Conservation (phyloP, 2,888 invertebrate genomes). For the Crossocerus cetratus region DNA sequence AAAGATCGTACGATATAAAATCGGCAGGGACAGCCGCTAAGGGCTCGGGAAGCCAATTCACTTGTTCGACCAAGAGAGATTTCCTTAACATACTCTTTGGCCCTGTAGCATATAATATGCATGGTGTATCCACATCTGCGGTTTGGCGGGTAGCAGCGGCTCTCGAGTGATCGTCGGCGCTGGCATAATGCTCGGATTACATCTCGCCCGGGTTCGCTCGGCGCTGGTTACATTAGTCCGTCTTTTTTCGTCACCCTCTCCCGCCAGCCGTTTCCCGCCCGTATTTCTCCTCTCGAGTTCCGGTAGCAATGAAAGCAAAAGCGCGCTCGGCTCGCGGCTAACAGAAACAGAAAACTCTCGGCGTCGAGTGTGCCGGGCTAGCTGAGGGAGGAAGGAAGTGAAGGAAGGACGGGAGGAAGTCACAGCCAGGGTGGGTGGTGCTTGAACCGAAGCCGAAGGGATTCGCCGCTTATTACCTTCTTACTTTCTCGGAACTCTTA, state of each 20-base stretch:
- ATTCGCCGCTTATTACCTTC: conserved; percentile 36
- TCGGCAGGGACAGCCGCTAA: no score
- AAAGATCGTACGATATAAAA: no score
- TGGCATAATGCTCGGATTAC: conserved; percentile 1
- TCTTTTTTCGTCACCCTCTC: neutral
- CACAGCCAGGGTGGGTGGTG: neutral
- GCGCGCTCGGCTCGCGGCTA: conserved; percentile 4
- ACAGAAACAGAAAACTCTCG: neutral
- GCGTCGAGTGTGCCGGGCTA: neutral
- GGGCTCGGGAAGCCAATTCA: no score
- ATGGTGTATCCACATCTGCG: no score
- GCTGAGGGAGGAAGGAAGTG: neutral
- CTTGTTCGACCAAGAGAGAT: no score
- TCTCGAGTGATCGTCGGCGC: neutral
- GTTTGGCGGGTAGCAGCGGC: no score
- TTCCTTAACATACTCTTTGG: no score
- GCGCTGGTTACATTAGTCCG: neutral
- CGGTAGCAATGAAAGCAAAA: conserved; percentile 11
- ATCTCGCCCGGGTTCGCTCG: neutral
- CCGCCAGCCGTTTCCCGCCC: neutral
- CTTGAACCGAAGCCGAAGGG: conserved; percentile 10
- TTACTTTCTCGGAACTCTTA: conserved; percentile 23
- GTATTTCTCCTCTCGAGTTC: neutral
- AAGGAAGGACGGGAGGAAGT: neutral
- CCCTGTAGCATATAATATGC: no score